Base-by-base conservation (phyloP, 2,888 invertebrate genomes). In the Bombylius discolor region DNA sequence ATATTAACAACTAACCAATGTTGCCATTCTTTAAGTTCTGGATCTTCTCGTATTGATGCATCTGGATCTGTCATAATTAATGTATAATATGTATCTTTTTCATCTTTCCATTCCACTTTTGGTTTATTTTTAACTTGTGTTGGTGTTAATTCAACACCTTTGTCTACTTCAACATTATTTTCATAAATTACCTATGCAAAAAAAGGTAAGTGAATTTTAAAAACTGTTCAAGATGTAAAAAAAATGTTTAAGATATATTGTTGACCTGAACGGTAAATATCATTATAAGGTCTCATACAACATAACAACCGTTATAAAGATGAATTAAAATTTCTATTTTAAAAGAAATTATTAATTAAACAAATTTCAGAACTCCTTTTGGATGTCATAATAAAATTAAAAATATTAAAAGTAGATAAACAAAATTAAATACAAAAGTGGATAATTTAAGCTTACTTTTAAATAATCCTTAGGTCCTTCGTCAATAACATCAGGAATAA, bases 1-100 rank as follows among this genome's bases (percentile, higher is more conserved):
- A 96, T 87, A 69, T 94, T 94, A 33, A 81, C 87, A 0, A 95
- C 85, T 5, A 93, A 72, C 94, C 94, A 95, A 72, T 95, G 94
- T 67, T 88, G 87, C 85, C 88, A 92, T 72, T 95, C 94, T 44
- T 92, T 81, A 70, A 79, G 84, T 60, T 78, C 86, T 0, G 92
- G 92, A 9, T 86, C 81, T n/a, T 77, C 69, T 42, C 94, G 83
- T 85, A 87, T n/a, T 0, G 94, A 94, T 9, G 93, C 93, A 77
- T 95, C 95, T 1, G 94, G 94, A 77, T 96, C 95, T 79, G 71
- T 68, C 62, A 73, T 63, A 12, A 68, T 62, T 0, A 73, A 62
- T 0, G 70, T 65, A 47, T 72, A 71, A 58, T 62, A 68, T 1
- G 60, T 58, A 6, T 49, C 60, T 4, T 64, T 57, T 33, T 68